phyloP scores from a whole-genome alignment of 2,797 vertebrate genomes.

The Tokudaia tokunoshimensis region DNA sequence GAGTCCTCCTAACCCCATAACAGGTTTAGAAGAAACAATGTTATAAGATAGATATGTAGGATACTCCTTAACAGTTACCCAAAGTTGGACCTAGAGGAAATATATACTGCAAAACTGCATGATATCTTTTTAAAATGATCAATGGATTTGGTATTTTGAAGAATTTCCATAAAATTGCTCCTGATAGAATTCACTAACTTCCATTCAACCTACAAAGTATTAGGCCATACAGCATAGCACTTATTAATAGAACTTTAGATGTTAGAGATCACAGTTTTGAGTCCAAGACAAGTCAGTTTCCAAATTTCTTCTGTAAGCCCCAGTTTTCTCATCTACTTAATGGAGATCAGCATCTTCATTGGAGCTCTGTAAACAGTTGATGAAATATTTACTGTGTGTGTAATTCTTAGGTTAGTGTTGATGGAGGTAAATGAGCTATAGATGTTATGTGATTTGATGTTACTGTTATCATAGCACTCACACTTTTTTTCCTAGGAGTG shows the following conservation, averaged over 20 bases:
- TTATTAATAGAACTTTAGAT: neutral
- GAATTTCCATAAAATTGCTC: neutral
- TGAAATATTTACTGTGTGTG: neutral
- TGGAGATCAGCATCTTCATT: neutral
- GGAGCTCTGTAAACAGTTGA: neutral
- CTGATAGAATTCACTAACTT: constrained; percentile 22
- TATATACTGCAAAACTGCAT: constrained; percentile 4
- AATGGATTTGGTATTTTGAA: neutral
- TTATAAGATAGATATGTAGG: neutral
- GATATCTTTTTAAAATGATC: neutral
- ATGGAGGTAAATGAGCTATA: neutral
- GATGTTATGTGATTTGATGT: neutral
- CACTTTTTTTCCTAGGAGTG: neutral
- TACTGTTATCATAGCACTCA: neutral
- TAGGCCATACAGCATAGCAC: neutral
- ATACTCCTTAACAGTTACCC: neutral
- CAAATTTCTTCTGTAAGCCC: neutral
- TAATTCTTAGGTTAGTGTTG: neutral
- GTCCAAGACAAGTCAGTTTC: neutral
- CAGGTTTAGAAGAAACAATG: neutral
- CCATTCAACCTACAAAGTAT: neutral
- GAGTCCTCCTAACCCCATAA: neutral
- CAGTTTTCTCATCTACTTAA: neutral
- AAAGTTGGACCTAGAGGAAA: neutral
- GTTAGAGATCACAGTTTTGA: neutral